Evolutionary conservation across 2,888 invertebrate genomes (phyloP), one percentile per base, ranked within the genome.

Genomic region (Pharmacophagus antenor): DNA sequence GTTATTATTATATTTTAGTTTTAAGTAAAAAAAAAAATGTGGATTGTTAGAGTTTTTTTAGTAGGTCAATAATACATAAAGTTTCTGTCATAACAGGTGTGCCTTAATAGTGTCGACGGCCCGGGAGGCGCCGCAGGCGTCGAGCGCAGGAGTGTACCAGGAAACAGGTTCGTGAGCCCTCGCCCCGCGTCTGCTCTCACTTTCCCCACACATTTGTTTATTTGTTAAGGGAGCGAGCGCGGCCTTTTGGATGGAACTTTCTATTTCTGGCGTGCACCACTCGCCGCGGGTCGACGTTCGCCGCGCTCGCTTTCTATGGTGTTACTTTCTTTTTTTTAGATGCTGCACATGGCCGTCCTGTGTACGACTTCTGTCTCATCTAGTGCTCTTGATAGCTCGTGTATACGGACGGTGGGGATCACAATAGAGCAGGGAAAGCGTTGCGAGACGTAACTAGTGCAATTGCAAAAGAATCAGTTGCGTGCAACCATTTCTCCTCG

Each of bases 401-500:
- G 65, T 61, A 62, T 62, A 63, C 48, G 52, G 61, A 55, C 55
- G 64, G 78, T 72, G 79, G 76, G 81, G 79, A 76, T 72, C 70
- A 85, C 85, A 84, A 85, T 85, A 69, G 78, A 79, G 68, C 78
- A 73, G 84, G 76, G 87, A 88, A 88, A 88, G 86, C 80, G 77
- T 65, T 66, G 71, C 66, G 70, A 76, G 73, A 76, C 81, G 80
- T 84, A 85, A 84, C 79, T 79, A 67, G 79, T 85, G 84, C 86
- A 87, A 78, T 83, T 82, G 85, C 85, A 85, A 83, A 76, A 80
- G 79, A 77, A 71, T 75, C 72, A 76, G 79, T 85, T 70, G 85
- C 86, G 85, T 87, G 88, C 88, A 86, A 77, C 80, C 84, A 88
- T 88, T 89, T 88, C 88, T 88, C 86, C 77, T 79, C 81, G 75